phyloP scores from a whole-genome alignment of 2,888 invertebrate species.

The Drosophila monieri region DNA sequence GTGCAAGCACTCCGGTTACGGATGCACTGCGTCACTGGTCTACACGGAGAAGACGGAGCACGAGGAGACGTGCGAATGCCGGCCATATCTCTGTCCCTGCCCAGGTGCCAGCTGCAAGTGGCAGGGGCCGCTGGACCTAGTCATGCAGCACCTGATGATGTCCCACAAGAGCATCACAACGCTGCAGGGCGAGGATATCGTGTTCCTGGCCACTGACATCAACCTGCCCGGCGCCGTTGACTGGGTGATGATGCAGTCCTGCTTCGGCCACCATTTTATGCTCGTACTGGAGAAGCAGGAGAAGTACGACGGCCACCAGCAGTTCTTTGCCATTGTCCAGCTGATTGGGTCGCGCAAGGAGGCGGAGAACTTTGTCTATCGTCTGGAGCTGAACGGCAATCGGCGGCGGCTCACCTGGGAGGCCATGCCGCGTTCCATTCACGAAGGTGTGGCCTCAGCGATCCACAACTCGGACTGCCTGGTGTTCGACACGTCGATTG shows the following conservation, averaged over 20 bases:
- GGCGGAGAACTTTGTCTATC: slow-evolving; percentile 99
- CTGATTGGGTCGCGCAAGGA: slow-evolving; percentile 99
- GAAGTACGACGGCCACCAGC: slow-evolving; percentile 97
- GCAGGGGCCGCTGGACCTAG: slow-evolving; percentile 98
- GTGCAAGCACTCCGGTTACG: slow-evolving; percentile 98
- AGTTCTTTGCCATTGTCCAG: slow-evolving; percentile 99
- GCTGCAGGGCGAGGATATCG: slow-evolving; percentile 99
- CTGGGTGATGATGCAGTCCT: slow-evolving; percentile 99
- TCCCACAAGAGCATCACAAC: slow-evolving; percentile 99
- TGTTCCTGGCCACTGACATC: slow-evolving; percentile 99
- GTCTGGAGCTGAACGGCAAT: slow-evolving; percentile 98
- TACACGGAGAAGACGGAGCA: slow-evolving; percentile 99
- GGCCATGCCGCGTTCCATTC: slow-evolving; percentile 98
- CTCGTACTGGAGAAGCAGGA: slow-evolving; percentile 99
- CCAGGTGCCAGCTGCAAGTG: slow-evolving; percentile 99
- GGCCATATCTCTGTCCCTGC: slow-evolving; percentile 99
- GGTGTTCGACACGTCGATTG: slow-evolving; percentile 99
- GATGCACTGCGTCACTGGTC: slow-evolving; percentile 95
- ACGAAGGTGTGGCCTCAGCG: slow-evolving; percentile 98
- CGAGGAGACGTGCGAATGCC: slow-evolving; percentile 98
- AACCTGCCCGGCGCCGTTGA: slow-evolving; percentile 99
- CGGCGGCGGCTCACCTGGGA: slow-evolving; percentile 98
- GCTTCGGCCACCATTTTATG: slow-evolving; percentile 99
- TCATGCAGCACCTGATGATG: slow-evolving; percentile 99
- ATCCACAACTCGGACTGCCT: slow-evolving; percentile 99